Conservation (phyloP, 2,888 invertebrate genomes). For the Dicranocentrus wangi region DNA sequence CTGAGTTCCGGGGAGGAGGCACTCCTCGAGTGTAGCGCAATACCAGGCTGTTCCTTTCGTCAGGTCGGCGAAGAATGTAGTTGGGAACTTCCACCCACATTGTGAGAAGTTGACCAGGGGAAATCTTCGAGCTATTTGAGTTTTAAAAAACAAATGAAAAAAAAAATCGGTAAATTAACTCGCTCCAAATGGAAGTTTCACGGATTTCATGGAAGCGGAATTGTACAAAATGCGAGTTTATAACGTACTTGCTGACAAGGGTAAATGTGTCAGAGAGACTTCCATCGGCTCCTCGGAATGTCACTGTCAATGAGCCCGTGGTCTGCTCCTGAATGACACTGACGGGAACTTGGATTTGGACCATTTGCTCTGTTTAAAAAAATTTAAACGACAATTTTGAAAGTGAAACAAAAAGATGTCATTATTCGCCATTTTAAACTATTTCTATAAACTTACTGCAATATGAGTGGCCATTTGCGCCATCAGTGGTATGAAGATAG, state of each 20-base stretch:
- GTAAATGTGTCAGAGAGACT: conserved; percentile 54
- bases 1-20: conserved; percentile 66
- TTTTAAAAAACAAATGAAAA: too few species aligned
- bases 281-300: conserved; percentile 60
- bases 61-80: conserved; percentile 53
- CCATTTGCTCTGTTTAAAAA: conserved; percentile 67
- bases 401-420: neutral
- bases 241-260: conserved; percentile 56
- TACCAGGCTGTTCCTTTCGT: conserved; percentile 51
- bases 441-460: conserved; percentile 70
- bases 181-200: too few species aligned
- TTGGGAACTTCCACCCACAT: conserved; percentile 70
- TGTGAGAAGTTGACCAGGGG: conserved; percentile 59
- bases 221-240: too few species aligned
- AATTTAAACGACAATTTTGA: too few species aligned
- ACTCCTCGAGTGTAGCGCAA: conserved; percentile 69
- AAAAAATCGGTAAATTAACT: too few species aligned
- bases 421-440: neutral
- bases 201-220: too few species aligned
- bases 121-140: conserved; percentile 65
- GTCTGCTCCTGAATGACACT: conserved; percentile 58
- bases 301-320: conserved; percentile 64
- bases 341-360: conserved; percentile 63
- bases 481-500: conserved; percentile 68
- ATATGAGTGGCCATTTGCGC: conserved; percentile 56